Evolutionary conservation across 2,888 invertebrate genomes (phyloP).

Genomic region (Suillia variegata): DNA sequence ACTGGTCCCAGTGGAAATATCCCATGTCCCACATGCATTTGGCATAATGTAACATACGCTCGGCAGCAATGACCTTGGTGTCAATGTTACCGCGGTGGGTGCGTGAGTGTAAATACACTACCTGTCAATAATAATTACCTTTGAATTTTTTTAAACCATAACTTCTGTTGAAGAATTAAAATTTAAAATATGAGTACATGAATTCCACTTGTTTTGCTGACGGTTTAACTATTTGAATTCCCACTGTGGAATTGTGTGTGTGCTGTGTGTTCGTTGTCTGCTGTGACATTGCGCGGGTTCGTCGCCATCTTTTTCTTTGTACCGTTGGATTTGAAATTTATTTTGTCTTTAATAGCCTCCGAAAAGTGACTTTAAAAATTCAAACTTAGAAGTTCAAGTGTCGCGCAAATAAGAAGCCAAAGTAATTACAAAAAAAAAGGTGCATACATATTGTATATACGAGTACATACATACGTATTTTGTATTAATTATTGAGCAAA

Average conservation of each 20-base stretch:
- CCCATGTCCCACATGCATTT: constrained; percentile 2
- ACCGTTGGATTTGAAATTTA: not conserved
- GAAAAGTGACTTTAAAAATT: not conserved
- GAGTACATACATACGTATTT: too few species aligned
- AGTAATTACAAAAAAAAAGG: too few species aligned
- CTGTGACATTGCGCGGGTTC: not conserved
- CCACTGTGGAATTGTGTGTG: not conserved
- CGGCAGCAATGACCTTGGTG: constrained; percentile 13
- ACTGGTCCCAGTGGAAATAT: too few species aligned
- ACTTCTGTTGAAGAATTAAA: too few species aligned
- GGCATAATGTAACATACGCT: constrained; percentile 10
- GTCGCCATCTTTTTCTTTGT: too few species aligned
- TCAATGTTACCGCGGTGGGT: constrained; percentile 2
- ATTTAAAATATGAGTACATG: too few species aligned
- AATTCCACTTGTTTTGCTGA: too few species aligned
- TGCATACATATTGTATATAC: too few species aligned
- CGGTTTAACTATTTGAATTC: not conserved
- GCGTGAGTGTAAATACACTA: too few species aligned
- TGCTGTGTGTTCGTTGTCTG: constrained; percentile 3
- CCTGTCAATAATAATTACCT: too few species aligned
- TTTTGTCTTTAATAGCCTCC: not conserved
- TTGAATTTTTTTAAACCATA: too few species aligned
- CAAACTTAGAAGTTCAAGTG: not conserved
- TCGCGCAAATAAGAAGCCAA: constrained; percentile 14
- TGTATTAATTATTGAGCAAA: too few species aligned